Conservation (phyloP, 2,113 vertebrate genomes). For the Tenrec ecaudatus region DNA sequence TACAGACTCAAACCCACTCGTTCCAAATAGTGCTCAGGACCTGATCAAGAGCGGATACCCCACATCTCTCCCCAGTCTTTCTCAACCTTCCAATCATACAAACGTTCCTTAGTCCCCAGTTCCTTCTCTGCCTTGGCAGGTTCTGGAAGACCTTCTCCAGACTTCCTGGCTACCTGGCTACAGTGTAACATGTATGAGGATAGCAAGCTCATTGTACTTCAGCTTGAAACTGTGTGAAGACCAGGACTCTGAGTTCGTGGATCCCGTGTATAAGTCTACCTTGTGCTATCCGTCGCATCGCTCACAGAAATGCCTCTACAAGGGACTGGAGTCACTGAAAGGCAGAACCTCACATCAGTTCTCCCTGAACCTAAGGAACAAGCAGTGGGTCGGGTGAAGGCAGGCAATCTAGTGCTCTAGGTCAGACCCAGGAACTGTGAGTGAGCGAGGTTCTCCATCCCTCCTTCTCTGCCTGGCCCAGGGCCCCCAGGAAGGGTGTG, state of each 20-base stretch:
- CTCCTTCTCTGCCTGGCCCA: background rate
- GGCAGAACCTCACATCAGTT: background rate
- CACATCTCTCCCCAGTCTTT: rapidly evolving
- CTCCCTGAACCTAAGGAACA: too few species aligned
- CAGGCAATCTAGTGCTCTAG: background rate
- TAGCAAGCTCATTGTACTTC: background rate
- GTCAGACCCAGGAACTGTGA: background rate
- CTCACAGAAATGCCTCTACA: background rate
- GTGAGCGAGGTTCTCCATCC: rapidly evolving
- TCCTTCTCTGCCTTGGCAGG: rapidly evolving
- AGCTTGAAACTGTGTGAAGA: background rate
- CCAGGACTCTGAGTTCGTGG: background rate
- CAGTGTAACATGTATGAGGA: rapidly evolving
- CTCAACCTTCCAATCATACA: background rate
- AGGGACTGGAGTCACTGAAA: background rate
- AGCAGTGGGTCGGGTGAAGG: too few species aligned
- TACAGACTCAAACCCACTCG: background rate
- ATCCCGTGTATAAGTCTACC: too few species aligned
- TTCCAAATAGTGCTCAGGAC: background rate
- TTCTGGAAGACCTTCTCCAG: background rate
- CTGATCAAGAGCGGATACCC: rapidly evolving
- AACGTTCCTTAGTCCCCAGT: background rate
- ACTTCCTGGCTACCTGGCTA: rapidly evolving
- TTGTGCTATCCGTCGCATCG: rapidly evolving
- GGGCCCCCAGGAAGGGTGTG: background rate